Evolutionary conservation across 2,888 invertebrate genomes (phyloP).

Genomic region (Drosophila pseudotakahashii): DNA sequence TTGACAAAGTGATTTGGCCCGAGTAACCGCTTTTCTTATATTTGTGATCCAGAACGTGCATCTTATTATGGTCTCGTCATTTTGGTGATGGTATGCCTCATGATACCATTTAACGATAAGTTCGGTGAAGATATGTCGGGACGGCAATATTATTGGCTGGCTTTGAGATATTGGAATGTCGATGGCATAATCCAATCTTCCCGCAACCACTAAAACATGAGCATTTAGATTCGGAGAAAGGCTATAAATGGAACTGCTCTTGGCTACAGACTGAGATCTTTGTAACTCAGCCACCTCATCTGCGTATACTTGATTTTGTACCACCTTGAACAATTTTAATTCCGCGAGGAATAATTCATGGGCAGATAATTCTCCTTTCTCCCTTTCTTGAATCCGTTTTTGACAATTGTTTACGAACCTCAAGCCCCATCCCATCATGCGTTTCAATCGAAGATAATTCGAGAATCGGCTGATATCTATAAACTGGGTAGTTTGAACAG

Average conservation of each 20-base stretch:
- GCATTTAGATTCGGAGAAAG: background rate
- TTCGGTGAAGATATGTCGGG: background rate
- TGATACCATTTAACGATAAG: background rate
- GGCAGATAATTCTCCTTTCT: no score
- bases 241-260: background rate
- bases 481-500: background rate
- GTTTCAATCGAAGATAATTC: background rate
- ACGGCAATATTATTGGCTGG: background rate
- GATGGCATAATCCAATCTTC: background rate
- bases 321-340: no score
- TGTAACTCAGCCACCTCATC: background rate
- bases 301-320: no score
- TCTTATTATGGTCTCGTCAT: background rate
- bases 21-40: background rate
- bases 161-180: background rate
- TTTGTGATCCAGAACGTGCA: constrained; percentile 7
- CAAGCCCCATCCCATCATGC: background rate
- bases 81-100: background rate
- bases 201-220: background rate
- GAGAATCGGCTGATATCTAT: constrained; percentile 1
- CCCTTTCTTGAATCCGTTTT: background rate
- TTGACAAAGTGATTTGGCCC: background rate
- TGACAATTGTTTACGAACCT: no score
- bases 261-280: background rate
- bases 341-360: no score